Evolutionary conservation across 2,888 invertebrate genomes (phyloP).

Genomic region (Sycophila texana): DNA sequence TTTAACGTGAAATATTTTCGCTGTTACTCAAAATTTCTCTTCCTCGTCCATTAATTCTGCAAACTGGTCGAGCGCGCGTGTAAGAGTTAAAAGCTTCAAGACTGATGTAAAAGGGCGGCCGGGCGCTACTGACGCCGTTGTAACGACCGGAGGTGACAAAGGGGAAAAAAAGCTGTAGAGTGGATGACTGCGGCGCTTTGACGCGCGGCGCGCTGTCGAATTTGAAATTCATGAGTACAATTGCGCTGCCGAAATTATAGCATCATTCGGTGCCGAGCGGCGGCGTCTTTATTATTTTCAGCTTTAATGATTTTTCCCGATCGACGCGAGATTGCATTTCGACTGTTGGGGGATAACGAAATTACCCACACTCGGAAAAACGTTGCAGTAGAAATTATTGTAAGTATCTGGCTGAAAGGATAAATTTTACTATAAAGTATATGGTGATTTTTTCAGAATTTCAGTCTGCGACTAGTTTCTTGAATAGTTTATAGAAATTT

Average conservation of each 20-base stretch:
- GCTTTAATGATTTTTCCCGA: neutral
- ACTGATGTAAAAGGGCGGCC: neutral
- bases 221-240: conserved; percentile 38
- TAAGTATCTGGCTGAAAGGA: too few species aligned
- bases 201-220: neutral
- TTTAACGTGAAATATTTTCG: neutral
- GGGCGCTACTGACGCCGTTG: neutral
- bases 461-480: too few species aligned
- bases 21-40: conserved; percentile 7
- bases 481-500: too few species aligned
- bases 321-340: conserved; percentile 30
- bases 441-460: too few species aligned
- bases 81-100: conserved; percentile 22
- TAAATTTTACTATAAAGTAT: too few species aligned
- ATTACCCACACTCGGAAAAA: neutral
- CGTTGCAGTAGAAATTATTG: too few species aligned
- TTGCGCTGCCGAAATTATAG: neutral
- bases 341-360: neutral
- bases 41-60: conserved; percentile 21
- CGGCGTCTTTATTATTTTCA: too few species aligned
- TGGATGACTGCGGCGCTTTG: conserved; percentile 27
- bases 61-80: conserved; percentile 16
- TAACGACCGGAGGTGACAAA: conserved; percentile 36
- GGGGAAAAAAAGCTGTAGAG: conserved; percentile 13
- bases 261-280: too few species aligned